Conservation (phyloP, 2,888 invertebrate species). For the Patella ulyssiponensis region DNA sequence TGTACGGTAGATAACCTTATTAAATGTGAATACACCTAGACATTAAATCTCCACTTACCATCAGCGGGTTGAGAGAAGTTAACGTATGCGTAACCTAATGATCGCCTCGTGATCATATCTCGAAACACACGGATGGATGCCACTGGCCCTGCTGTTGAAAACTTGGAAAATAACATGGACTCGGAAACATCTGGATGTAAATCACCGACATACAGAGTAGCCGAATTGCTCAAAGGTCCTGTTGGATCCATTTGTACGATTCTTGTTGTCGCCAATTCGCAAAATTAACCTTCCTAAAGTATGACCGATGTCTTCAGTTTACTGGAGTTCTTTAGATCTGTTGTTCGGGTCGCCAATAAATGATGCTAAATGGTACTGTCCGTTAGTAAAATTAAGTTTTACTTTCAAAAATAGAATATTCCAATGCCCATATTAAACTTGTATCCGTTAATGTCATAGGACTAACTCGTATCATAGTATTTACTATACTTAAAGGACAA, state of each 20-base stretch:
- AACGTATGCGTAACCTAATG: conserved; percentile 99
- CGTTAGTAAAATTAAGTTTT: conserved; percentile 53
- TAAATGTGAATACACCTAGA: neutral
- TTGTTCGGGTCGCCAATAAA: conserved; percentile 33
- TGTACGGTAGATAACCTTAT: too few species aligned
- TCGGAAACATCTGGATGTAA: conserved; percentile 98
- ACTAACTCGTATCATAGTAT: conserved; percentile 58
- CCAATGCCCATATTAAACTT: too few species aligned
- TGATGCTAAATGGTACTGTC: conserved; percentile 44
- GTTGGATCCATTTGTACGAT: conserved; percentile 47
- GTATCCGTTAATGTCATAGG: too few species aligned
- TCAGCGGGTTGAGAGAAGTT: conserved; percentile 99
- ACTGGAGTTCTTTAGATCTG: conserved; percentile 25
- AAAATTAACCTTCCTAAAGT: conserved; percentile 20
- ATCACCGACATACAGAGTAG: conserved; percentile 99
- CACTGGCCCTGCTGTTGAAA: conserved; percentile 98
- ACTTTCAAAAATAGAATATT: conserved; percentile 15
- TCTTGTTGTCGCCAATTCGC: conserved; percentile 29
- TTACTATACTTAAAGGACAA: conserved; percentile 48
- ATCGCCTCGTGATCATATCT: conserved; percentile 96
- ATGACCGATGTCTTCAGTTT: conserved; percentile 35
- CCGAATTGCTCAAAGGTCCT: too few species aligned
- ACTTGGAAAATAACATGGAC: conserved; percentile 99
- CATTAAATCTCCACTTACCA: conserved; percentile 80
- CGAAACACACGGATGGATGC: conserved; percentile 98